Evolutionary conservation across 1,140 invertebrate genomes (phyloP).

Genomic region (Philotrypesis tridentata): DNA sequence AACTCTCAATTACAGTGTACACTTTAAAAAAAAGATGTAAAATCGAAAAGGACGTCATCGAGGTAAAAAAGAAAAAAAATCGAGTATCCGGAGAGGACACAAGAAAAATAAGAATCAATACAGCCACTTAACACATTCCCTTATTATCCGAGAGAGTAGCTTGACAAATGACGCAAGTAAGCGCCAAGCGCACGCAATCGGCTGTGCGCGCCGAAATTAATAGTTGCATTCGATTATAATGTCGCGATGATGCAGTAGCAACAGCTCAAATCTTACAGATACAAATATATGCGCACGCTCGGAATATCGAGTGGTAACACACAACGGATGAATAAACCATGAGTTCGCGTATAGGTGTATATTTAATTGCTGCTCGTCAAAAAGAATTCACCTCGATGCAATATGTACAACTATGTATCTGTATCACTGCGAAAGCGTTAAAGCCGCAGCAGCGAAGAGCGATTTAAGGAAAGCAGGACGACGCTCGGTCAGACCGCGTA

Average conservation of each 20-base stretch:
- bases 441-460: background rate
- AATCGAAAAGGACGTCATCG: no score
- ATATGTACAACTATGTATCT: no score
- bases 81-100: no score
- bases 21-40: no score
- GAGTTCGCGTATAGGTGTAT: no score
- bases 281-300: background rate
- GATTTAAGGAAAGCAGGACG: background rate
- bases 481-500: background rate
- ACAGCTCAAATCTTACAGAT: background rate
- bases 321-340: background rate
- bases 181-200: background rate
- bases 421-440: background rate
- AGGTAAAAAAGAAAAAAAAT: no score
- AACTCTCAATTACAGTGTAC: no score
- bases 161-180: background rate
- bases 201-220: background rate
- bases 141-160: background rate
- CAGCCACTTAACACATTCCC: no score
- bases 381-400: background rate
- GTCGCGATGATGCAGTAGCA: background rate
- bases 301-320: no score
- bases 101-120: background rate
- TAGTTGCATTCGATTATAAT: background rate
- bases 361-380: background rate